A percentile compares a stretch with the other conserved stretches of the same genome.
phyloP scores from a whole-genome alignment of 2,797 vertebrate genomes.

The Galago senegalensis region DNA sequence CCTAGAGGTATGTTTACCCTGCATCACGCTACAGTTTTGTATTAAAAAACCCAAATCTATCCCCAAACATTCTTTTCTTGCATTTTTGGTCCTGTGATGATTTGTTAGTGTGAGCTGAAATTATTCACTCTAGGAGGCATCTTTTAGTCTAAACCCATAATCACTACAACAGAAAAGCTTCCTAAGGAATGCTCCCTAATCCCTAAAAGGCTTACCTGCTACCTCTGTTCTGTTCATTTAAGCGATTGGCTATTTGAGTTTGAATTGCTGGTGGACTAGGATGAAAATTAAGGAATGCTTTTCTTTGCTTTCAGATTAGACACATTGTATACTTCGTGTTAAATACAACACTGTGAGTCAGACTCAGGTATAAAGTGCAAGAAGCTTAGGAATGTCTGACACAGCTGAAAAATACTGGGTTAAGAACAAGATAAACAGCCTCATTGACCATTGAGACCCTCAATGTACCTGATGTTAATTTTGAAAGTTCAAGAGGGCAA shows the following conservation, averaged over 20 bases:
- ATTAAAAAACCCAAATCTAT: not conserved
- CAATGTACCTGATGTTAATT: not conserved
- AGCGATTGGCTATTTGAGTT: not conserved
- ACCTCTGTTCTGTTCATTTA: not conserved
- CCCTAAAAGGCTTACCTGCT: not conserved
- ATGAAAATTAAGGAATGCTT: not conserved
- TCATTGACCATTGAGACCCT: not conserved
- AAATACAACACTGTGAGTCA: not conserved
- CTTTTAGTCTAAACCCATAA: not conserved
- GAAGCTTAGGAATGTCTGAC: not conserved
- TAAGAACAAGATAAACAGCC: not conserved
- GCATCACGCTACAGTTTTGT: not conserved
- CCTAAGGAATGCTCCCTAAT: not conserved
- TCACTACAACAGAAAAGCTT: not conserved
- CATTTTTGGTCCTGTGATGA: not conserved
- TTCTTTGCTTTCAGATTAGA: not conserved
- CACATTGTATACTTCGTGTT: not conserved
- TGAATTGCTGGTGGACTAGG: not conserved
- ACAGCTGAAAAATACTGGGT: not conserved
- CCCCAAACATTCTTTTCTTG: not conserved
- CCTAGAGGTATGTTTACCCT: not conserved
- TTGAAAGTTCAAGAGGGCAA: not conserved
- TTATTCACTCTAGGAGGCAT: not conserved
- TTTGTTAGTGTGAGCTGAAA: constrained; percentile 15
- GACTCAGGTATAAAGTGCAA: not conserved